Conservation (phyloP, 2,888 invertebrate species). For the Nudaria mundana region DNA sequence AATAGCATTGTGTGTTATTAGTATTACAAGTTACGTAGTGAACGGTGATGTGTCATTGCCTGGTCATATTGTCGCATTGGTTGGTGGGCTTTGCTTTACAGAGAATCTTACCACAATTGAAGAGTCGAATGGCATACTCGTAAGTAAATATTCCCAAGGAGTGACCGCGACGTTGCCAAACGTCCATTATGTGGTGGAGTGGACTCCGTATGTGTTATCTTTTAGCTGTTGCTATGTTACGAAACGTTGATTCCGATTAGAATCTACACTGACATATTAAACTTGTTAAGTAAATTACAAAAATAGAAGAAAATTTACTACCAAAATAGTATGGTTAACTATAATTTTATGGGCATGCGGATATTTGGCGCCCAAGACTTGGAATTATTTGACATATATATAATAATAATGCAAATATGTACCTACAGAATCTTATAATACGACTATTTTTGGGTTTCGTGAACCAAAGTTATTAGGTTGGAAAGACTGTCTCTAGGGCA, state of each 20-base stretch:
- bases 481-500: no score
- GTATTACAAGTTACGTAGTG: conserved; percentile 68
- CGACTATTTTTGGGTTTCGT: no score
- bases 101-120: conserved; percentile 48
- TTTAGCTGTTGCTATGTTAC: conserved; percentile 43
- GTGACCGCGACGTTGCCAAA: conserved; percentile 61
- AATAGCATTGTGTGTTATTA: conserved; percentile 71
- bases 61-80: conserved; percentile 45
- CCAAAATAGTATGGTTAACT: conserved; percentile 6
- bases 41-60: conserved; percentile 65
- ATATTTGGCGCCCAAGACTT: conserved; percentile 5
- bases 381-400: no score
- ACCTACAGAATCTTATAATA: no score
- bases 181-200: conserved; percentile 36
- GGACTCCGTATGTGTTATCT: conserved; percentile 42
- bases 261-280: conserved; percentile 18
- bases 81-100: conserved; percentile 39
- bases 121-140: conserved; percentile 51
- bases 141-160: conserved; percentile 47
- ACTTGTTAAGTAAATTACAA: conserved; percentile 16
- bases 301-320: conserved; percentile 4
- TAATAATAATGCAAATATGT: no score
- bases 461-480: no score
- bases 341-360: conserved; percentile 2
- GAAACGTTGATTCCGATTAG: conserved; percentile 37